A percentile compares a stretch with the other conserved stretches of the same genome.
Evolutionary conservation across 2,888 invertebrate genomes (phyloP).

Genomic region (Bellardia pandia): DNA sequence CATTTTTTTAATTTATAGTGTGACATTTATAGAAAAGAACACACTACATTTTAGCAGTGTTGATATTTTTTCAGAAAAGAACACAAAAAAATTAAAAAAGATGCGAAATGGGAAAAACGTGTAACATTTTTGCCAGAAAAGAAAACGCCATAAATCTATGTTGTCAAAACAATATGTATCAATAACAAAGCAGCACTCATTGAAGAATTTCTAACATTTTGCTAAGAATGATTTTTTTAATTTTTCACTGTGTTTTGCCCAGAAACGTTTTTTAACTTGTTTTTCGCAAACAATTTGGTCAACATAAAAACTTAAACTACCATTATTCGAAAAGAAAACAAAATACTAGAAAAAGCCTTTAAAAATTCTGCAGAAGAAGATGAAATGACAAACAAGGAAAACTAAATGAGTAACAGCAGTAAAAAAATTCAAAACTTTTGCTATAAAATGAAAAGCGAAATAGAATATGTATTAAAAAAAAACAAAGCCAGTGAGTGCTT

Average conservation of each 20-base stretch:
- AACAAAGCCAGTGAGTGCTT: constrained; percentile 17
- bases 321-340: background rate
- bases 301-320: background rate
- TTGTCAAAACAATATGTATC: no score
- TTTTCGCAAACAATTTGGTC: background rate
- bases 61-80: no score
- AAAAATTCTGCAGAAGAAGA: constrained; percentile 2
- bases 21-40: no score
- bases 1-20: no score
- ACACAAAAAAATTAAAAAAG: no score
- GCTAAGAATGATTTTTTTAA: background rate
- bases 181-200: background rate
- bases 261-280: background rate
- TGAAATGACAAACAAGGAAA: constrained; percentile 21
- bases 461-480: background rate
- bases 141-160: no score
- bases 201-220: background rate
- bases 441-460: background rate
- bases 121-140: no score
- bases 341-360: background rate
- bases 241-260: background rate
- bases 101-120: no score
- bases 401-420: constrained; percentile 19
- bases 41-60: no score
- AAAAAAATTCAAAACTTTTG: constrained; percentile 32